Evolutionary conservation across 2,888 invertebrate species (phyloP), one percentile per base, ranked within the genome.

Genomic region (Falcaria lacertinaria): DNA sequence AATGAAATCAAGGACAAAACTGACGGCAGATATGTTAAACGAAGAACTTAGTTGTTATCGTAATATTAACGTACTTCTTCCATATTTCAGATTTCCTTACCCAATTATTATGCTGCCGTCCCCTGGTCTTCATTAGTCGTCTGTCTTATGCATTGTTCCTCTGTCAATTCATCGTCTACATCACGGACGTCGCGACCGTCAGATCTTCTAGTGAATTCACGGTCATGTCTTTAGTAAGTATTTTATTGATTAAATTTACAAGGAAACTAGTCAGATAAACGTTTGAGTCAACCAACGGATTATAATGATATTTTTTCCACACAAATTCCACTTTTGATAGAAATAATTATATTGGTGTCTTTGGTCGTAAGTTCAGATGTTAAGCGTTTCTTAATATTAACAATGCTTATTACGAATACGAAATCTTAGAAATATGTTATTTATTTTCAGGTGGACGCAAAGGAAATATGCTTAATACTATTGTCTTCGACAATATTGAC

Each of bases 101-200:
- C 22, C 73, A 71, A 36, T 52, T 93, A 4, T 78, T 92, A 0
- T 87, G 91, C 53, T 90, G 89, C 38, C 84, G 91, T 14, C 90
- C 91, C 11, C 65, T 94, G 51, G 74, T 92, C 5, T 66, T 94
- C 44, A 84, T 94, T 49, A 94, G 93, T 54, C 90, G 92, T 33
- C 85, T 94, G 19, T 92, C 93, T 1, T 93, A 93, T 55, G 91
- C 93, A 0, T 80, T 94, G 44, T 94, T 93, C 54, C 82, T 94
- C 25, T 89, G 91, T 25, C 93, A 92, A 68, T 94, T 93, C 61
- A 81, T 92, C 15, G 90, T 94, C 36, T 93, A 92, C 57, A 91
- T 94, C 47, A 92, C 93, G 50, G 91, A 91, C 39, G 90, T 92
- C 15, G 94, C 91, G 36, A 91, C 90, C n/a, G 87, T 90, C 1